Conservation (phyloP, 2,888 invertebrate species). For the Hyppa rectilinea region DNA sequence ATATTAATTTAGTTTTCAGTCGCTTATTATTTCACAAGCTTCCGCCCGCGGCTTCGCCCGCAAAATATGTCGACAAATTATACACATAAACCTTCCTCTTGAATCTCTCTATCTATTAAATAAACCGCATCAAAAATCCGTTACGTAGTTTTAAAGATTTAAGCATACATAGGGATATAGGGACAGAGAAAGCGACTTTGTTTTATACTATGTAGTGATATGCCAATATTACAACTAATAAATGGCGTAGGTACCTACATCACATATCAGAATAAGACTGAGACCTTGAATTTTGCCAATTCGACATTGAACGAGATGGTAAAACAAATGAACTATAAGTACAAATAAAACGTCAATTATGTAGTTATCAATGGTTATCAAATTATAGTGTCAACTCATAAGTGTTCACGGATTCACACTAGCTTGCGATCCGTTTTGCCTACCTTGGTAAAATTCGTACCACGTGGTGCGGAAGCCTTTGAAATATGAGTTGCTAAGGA, state of each 20-base stretch:
- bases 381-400: constrained; percentile 59
- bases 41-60: no score
- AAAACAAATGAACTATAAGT: constrained; percentile 46
- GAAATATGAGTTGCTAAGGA: constrained; percentile 34
- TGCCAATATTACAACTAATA: not conserved
- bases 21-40: no score
- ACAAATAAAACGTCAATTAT: constrained; percentile 47
- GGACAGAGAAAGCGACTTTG: no score
- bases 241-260: not conserved
- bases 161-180: no score
- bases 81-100: no score
- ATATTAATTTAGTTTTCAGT: no score
- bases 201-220: no score
- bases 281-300: constrained; percentile 42
- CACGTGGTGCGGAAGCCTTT: constrained; percentile 29
- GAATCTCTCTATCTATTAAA: no score
- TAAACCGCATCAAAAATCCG: no score
- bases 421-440: constrained; percentile 29
- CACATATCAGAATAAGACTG: constrained; percentile 13
- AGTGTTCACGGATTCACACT: constrained; percentile 49
- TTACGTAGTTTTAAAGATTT: no score
- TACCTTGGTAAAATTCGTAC: constrained; percentile 19
- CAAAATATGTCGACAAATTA: no score
- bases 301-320: constrained; percentile 37
- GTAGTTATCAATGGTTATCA: constrained; percentile 49